phyloP scores from a whole-genome alignment of 2,113 vertebrate species.

The Leptocoma aspasia region DNA sequence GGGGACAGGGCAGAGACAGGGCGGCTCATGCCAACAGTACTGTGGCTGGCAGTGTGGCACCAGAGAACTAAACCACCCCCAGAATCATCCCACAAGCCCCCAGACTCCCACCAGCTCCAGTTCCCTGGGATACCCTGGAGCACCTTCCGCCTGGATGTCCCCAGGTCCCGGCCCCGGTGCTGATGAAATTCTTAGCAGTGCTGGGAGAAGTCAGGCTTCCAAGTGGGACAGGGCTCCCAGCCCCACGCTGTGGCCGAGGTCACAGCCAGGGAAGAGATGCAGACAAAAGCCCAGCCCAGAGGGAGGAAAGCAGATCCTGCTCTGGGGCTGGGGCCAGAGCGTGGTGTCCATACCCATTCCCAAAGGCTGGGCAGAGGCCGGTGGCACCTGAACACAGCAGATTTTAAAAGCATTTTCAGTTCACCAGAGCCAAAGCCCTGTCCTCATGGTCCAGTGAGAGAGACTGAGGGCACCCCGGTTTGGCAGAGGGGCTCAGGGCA shows the following conservation, averaged over 20 bases:
- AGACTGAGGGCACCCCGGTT: accelerated
- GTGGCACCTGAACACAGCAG: background rate
- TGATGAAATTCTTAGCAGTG: background rate
- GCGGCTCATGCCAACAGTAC: background rate
- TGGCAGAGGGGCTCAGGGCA: background rate
- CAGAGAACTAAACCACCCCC: background rate
- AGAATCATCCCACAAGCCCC: accelerated
- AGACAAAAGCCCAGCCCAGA: background rate
- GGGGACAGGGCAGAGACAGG: background rate
- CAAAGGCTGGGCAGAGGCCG: background rate
- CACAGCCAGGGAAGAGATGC: accelerated
- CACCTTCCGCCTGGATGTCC: background rate
- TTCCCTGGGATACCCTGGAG: background rate
- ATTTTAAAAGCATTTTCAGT: background rate
- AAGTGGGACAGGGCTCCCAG: background rate
- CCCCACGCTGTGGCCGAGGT: accelerated
- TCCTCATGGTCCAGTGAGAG: background rate
- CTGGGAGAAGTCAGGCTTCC: background rate
- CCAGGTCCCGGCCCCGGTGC: accelerated
- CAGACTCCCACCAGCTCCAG: accelerated
- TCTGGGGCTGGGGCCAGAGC: accelerated
- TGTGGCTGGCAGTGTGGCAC: accelerated
- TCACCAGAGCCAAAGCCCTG: background rate
- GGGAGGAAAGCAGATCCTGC: background rate
- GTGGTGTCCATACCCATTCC: accelerated